phyloP scores from a whole-genome alignment of 2,888 invertebrate species.

The Polymixis lichenea region DNA sequence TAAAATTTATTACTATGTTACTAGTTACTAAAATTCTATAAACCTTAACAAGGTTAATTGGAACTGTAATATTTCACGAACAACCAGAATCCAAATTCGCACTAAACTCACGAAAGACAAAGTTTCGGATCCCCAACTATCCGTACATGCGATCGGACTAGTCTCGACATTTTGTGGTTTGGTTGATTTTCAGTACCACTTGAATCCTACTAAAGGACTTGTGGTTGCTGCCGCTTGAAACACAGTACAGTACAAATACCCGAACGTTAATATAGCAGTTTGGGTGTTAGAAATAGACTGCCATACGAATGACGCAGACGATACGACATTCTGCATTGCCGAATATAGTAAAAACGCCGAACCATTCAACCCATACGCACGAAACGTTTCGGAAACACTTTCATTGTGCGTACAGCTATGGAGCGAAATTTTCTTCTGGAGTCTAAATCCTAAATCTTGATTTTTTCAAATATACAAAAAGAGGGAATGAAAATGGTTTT shows the following conservation, averaged over 20 bases:
- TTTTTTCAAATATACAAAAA: neutral
- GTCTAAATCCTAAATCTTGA: neutral
- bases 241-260: neutral
- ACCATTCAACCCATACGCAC: neutral
- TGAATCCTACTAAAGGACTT: slow-evolving; percentile 30
- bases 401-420: neutral
- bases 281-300: neutral
- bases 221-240: slow-evolving; percentile 18
- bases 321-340: neutral
- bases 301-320: neutral
- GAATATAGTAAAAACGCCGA: neutral
- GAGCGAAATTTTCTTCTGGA: neutral
- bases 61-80: neutral
- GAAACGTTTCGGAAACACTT: neutral
- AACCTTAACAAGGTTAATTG: neutral
- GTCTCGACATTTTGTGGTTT: slow-evolving; percentile 42
- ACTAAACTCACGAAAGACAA: slow-evolving; percentile 18
- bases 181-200: slow-evolving; percentile 30
- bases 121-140: slow-evolving; percentile 28
- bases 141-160: slow-evolving; percentile 29
- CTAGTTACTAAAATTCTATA: neutral
- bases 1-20: too few species aligned
- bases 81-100: slow-evolving; percentile 22
- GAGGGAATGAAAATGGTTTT: too few species aligned
- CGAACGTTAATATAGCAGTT: neutral